A percentile compares a stretch with the other conserved stretches of the same genome.
Conservation (phyloP, 2,888 invertebrate genomes). For the Spisula solida region DNA sequence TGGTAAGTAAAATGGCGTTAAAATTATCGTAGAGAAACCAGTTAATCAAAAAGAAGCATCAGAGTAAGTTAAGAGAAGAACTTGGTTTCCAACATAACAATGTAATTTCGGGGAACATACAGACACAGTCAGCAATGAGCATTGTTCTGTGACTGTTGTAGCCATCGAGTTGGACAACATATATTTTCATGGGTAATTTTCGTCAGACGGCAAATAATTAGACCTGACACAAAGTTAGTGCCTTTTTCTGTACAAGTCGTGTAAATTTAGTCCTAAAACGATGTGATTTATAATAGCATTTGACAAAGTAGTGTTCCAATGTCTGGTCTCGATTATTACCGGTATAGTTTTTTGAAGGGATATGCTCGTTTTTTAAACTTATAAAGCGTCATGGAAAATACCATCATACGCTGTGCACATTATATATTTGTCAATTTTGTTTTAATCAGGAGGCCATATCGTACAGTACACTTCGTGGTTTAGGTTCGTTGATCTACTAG, state of each 20-base stretch:
- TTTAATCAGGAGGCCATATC: no score
- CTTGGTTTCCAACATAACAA: background rate
- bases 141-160: background rate
- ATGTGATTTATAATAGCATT: background rate
- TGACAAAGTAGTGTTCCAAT: background rate
- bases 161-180: conserved; percentile 1
- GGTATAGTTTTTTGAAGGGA: background rate
- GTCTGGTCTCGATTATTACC: background rate
- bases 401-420: no score
- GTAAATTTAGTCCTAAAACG: conserved; percentile 15
- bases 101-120: background rate
- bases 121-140: background rate
- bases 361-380: background rate
- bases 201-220: background rate
- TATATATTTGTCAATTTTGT: no score
- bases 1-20: conserved; percentile 6
- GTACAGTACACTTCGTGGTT: no score
- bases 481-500: no score
- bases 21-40: background rate
- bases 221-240: background rate
- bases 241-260: background rate
- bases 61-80: background rate
- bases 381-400: no score
- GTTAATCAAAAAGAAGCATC: background rate
- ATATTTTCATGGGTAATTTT: conserved; percentile 2